Evolutionary conservation across 1,140 invertebrate species (phyloP).

Genomic region (Formica selysi): DNA sequence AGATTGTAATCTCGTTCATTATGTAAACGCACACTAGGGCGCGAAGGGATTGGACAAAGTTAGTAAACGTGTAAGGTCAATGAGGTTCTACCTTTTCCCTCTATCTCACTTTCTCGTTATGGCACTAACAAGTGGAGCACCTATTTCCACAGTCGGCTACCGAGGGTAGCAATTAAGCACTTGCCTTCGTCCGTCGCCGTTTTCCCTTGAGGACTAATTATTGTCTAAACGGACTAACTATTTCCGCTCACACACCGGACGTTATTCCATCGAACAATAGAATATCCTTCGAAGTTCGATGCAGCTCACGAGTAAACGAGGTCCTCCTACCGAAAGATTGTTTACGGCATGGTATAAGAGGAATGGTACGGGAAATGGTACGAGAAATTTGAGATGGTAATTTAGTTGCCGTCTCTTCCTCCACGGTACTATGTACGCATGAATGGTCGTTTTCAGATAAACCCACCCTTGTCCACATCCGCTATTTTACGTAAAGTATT

Average conservation of each 20-base stretch:
- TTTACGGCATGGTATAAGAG: not conserved
- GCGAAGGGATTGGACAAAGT: conserved; percentile 26
- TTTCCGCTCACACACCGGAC: conserved; percentile 63
- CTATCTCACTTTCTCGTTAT: conserved; percentile 67
- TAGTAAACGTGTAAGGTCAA: conserved; percentile 54
- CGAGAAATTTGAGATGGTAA: conserved; percentile 36
- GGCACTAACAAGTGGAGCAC: conserved; percentile 32
- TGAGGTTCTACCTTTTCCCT: conserved; percentile 46
- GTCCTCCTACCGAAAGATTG: conserved; percentile 7
- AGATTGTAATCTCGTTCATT: conserved; percentile 55
- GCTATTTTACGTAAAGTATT: conserved; percentile 11
- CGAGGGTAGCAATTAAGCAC: conserved; percentile 72
- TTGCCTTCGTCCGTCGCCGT: conserved; percentile 65
- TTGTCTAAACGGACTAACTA: conserved; percentile 71
- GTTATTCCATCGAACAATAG: conserved; percentile 23
- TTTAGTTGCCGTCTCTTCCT: conserved; percentile 23
- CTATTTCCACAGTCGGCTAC: conserved; percentile 43
- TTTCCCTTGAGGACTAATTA: conserved; percentile 71
- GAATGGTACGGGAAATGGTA: not conserved
- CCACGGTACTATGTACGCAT: not conserved
- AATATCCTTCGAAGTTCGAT: conserved; percentile 58
- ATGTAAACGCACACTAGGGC: conserved; percentile 27
- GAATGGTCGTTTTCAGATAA: conserved; percentile 14
- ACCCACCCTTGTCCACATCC: not conserved
- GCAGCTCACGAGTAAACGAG: conserved; percentile 14